Evolutionary conservation across 2,113 vertebrate genomes (phyloP).

Genomic region (Mungos mungo): DNA sequence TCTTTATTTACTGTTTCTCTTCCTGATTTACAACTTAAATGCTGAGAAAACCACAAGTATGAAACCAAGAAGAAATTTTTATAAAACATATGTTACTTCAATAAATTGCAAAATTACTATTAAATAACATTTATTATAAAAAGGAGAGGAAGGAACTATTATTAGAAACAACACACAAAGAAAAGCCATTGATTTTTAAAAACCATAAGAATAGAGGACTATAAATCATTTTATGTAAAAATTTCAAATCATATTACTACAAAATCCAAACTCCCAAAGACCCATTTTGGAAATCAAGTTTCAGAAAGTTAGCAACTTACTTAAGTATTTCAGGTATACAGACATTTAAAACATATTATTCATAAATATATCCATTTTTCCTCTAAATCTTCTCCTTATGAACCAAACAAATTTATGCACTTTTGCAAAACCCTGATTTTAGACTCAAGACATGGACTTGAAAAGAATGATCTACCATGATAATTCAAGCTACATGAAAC

Average conservation of each 20-base stretch:
- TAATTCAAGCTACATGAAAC: not conserved
- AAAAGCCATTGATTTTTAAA: not conserved
- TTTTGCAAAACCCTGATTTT: not conserved
- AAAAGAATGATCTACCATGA: not conserved
- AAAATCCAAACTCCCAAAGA: constrained; percentile 5
- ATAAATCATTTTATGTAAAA: constrained; percentile 20
- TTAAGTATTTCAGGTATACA: not conserved
- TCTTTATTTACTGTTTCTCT: constrained; percentile 43
- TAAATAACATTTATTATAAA: constrained; percentile 28
- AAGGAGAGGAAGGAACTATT: constrained; percentile 30
- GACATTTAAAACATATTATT: constrained; percentile 29
- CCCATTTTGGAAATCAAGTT: not conserved
- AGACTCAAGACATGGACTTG: not conserved
- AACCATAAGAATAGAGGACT: not conserved
- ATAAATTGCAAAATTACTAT: constrained; percentile 21
- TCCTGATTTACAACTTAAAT: constrained; percentile 48
- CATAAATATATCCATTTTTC: not conserved
- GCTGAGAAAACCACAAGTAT: constrained; percentile 23
- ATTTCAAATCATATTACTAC: not conserved
- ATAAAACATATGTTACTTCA: not conserved
- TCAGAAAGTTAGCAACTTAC: not conserved
- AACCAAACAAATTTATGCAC: not conserved
- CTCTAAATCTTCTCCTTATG: constrained; percentile 11
- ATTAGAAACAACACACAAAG: constrained; percentile 17
- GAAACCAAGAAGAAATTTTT: constrained; percentile 8